Evolutionary conservation across 2,888 invertebrate genomes (phyloP).

Genomic region (Calephelis perditalis): DNA sequence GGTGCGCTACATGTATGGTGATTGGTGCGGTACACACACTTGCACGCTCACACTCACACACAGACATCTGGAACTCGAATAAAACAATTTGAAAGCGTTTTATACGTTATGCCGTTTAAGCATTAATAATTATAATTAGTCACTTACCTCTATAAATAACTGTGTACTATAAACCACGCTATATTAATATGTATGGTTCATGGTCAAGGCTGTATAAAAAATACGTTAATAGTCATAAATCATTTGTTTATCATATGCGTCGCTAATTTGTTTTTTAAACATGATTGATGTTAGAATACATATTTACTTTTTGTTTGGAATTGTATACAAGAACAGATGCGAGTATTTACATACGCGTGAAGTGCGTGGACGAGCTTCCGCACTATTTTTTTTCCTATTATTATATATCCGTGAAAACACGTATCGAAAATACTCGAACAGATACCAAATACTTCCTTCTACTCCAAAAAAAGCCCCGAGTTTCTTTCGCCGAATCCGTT

Average conservation of each 20-base stretch:
- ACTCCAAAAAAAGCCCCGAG: no score
- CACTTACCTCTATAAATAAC: no score
- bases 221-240: background rate
- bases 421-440: no score
- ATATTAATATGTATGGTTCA: background rate
- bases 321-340: background rate
- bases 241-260: background rate
- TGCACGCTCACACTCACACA: background rate
- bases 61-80: background rate
- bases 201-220: conserved; percentile 6
- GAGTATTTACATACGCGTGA: background rate
- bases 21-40: no score
- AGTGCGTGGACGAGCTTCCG: conserved; percentile 3
- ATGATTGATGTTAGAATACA: background rate
- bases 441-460: no score
- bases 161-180: no score
- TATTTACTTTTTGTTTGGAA: conserved; percentile 3
- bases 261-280: conserved; percentile 2
- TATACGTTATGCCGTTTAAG: no score
- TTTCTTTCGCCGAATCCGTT: no score
- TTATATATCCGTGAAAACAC: no score
- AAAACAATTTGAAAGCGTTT: no score
- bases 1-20: no score
- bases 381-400: background rate
- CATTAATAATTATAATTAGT: no score